phyloP scores from a whole-genome alignment of 1,140 invertebrate genomes.

The Thrips palmi region DNA sequence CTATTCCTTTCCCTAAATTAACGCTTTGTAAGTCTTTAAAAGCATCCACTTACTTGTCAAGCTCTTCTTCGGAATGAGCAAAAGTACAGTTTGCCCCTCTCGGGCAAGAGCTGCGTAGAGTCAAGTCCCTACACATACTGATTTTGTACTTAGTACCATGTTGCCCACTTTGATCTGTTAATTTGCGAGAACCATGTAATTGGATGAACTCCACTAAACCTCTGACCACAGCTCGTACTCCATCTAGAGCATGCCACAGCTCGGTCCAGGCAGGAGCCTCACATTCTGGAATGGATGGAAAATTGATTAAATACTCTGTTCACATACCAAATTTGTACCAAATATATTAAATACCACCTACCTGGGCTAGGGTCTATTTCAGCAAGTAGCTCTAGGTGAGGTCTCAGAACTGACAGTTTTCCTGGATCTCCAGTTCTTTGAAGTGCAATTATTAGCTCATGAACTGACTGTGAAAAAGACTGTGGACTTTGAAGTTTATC shows the following conservation, averaged over 20 bases:
- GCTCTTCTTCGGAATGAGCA: slow-evolving; percentile 77
- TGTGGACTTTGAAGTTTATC: slow-evolving; percentile 83
- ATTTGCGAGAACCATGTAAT: slow-evolving; percentile 48
- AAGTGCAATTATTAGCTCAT: slow-evolving; percentile 79
- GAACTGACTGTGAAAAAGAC: slow-evolving; percentile 75
- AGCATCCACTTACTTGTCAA: slow-evolving; percentile 44
- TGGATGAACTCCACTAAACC: slow-evolving; percentile 73
- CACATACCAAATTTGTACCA: slow-evolving; percentile 10
- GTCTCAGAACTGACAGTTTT: slow-evolving; percentile 53
- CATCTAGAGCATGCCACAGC: slow-evolving; percentile 55
- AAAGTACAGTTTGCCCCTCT: slow-evolving; percentile 75
- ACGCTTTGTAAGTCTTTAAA: neutral
- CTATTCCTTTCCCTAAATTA: slow-evolving; percentile 11
- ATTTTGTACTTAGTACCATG: slow-evolving; percentile 65
- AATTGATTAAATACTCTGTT: neutral
- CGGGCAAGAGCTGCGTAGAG: slow-evolving; percentile 59
- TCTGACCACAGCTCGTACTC: slow-evolving; percentile 61
- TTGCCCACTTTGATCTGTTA: slow-evolving; percentile 21
- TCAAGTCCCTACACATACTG: slow-evolving; percentile 73
- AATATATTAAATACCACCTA: slow-evolving; percentile 21
- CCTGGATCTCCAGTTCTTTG: slow-evolving; percentile 81
- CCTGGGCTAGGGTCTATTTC: slow-evolving; percentile 65
- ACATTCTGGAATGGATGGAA: slow-evolving; percentile 32
- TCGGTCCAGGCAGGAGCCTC: slow-evolving; percentile 49
- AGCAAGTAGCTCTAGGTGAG: slow-evolving; percentile 69